Evolutionary conservation across 2,888 invertebrate genomes (phyloP).

Genomic region (Heliconius sara): DNA sequence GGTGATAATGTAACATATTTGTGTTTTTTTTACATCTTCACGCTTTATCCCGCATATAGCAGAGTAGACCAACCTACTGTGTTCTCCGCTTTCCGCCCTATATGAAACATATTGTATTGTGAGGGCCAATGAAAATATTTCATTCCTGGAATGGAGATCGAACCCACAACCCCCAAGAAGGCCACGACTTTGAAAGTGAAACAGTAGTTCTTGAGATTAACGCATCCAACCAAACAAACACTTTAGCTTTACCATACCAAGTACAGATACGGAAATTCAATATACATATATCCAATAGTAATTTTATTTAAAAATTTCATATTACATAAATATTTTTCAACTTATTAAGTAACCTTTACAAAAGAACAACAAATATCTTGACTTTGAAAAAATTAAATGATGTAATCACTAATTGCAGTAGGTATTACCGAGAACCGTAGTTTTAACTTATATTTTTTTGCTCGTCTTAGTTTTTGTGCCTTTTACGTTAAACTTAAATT

Average conservation of each 20-base stretch:
- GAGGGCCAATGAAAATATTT: too few species aligned
- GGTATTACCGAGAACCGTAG: background rate
- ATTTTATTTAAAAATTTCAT: background rate
- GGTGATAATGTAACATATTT: background rate
- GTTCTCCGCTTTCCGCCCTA: background rate
- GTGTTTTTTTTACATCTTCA: background rate
- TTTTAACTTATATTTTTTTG: background rate
- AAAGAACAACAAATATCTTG: background rate
- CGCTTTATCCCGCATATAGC: background rate
- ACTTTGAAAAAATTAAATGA: conserved; percentile 10
- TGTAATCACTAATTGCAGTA: conserved; percentile 18
- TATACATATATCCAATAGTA: too few species aligned
- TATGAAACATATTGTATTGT: too few species aligned
- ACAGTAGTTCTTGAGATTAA: background rate
- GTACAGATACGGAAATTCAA: background rate
- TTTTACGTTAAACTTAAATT: conserved; percentile 1
- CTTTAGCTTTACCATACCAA: background rate
- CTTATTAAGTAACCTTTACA: background rate
- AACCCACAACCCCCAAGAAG: too few species aligned
- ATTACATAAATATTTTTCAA: background rate
- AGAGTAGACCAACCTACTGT: background rate
- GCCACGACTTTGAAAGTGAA: background rate
- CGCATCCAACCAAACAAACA: too few species aligned
- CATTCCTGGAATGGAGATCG: too few species aligned
- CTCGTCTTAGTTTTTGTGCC: background rate